phyloP scores from a whole-genome alignment of 2,888 invertebrate genomes.

The Chaitophorus viminalis region DNA sequence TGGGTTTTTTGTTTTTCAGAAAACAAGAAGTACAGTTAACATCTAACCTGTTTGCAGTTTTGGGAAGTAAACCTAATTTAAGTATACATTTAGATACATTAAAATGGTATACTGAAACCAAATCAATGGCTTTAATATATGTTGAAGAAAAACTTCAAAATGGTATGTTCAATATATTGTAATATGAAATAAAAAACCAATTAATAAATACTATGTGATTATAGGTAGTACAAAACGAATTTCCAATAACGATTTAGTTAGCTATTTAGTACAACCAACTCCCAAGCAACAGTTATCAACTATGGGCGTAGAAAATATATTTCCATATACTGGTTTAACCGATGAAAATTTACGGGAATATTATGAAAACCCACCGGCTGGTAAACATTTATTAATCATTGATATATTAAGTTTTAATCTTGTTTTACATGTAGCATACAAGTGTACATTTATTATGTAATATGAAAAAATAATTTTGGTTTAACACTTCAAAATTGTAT shows the following conservation, averaged over 20 bases:
- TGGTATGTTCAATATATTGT: slow-evolving; percentile 65
- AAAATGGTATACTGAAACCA: slow-evolving; percentile 81
- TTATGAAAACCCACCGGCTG: slow-evolving; percentile 87
- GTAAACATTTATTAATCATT: slow-evolving; percentile 66
- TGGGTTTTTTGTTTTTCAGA: slow-evolving; percentile 68
- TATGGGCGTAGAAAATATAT: slow-evolving; percentile 76
- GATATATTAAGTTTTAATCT: neutral
- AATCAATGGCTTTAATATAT: slow-evolving; percentile 80
- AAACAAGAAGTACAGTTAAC: slow-evolving; percentile 78
- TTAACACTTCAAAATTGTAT: slow-evolving; percentile 63
- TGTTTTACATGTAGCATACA: neutral
- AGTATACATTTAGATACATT: slow-evolving; percentile 81
- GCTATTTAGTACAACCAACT: slow-evolving; percentile 76
- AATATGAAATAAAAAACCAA: neutral
- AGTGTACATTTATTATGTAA: neutral
- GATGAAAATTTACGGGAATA: slow-evolving; percentile 87
- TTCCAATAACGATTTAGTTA: slow-evolving; percentile 77
- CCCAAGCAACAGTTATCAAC: slow-evolving; percentile 79
- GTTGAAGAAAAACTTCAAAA: slow-evolving; percentile 77
- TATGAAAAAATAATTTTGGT: neutral
- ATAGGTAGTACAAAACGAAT: slow-evolving; percentile 76
- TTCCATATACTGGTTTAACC: slow-evolving; percentile 80
- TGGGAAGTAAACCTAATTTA: slow-evolving; percentile 88
- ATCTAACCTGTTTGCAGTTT: slow-evolving; percentile 74
- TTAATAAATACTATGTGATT: neutral